Conservation (phyloP, 2,113 vertebrate genomes). For the Phodopus roborovskii region DNA sequence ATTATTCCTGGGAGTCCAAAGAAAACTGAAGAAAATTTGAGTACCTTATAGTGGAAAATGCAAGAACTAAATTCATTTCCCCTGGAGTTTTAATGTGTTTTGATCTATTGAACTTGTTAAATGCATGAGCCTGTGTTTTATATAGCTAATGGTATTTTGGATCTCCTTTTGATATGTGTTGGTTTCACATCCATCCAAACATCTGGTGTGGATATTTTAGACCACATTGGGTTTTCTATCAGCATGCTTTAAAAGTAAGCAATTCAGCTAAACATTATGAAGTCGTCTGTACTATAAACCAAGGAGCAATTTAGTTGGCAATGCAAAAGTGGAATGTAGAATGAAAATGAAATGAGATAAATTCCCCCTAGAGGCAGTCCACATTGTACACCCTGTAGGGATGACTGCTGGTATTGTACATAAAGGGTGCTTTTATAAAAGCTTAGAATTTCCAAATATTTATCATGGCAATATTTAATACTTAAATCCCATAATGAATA, state of each 20-base stretch:
- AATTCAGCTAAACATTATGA: slow-evolving; percentile 79
- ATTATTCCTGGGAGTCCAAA: background rate
- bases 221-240: slow-evolving; percentile 77
- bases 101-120: slow-evolving; percentile 53
- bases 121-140: slow-evolving; percentile 45
- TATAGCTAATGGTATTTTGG: slow-evolving; percentile 68
- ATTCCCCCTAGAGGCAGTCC: slow-evolving; percentile 81
- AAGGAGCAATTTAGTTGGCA: slow-evolving; percentile 86
- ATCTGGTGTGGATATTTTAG: slow-evolving; percentile 76
- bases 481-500: slow-evolving; percentile 82
- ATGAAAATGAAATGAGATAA: slow-evolving; percentile 86
- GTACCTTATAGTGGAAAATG: slow-evolving; percentile 49
- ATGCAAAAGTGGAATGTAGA: slow-evolving; percentile 82
- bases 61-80: slow-evolving; percentile 21
- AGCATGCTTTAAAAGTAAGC: slow-evolving; percentile 79
- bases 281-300: slow-evolving; percentile 82
- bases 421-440: slow-evolving; percentile 83
- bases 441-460: slow-evolving; percentile 87
- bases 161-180: slow-evolving; percentile 67
- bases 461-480: slow-evolving; percentile 85
- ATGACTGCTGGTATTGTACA: slow-evolving; percentile 84
- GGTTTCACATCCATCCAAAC: slow-evolving; percentile 69
- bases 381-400: slow-evolving; percentile 82
- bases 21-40: slow-evolving; percentile 24
- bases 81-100: slow-evolving; percentile 57